A percentile compares a stretch with the other conserved stretches of the same genome.
These are phyloP conservation scores for Amblyraja radiata DNA, from an alignment of 2,797 vertebrate genomes.

Conservation along the genomic window DNA sequence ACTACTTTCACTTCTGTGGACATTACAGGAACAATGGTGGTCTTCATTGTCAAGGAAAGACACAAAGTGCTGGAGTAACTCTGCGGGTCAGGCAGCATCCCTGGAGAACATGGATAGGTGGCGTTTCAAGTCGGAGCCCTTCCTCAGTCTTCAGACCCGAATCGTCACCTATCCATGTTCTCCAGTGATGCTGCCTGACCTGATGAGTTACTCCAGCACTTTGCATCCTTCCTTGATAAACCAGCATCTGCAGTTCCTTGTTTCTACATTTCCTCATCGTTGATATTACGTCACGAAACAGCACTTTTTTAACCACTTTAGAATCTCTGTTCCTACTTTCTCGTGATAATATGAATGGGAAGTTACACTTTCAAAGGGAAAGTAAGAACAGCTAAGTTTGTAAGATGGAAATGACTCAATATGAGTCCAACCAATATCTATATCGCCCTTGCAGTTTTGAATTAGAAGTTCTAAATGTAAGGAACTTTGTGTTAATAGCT, in stretches of 20 bases:
- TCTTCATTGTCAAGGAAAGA: neutral
- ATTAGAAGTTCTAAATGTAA: neutral
- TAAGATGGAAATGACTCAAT: neutral
- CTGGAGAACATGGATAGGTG: too few species aligned
- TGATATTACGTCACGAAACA: neutral
- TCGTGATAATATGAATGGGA: too few species aligned
- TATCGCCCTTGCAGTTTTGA: neutral
- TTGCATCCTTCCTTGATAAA: too few species aligned
- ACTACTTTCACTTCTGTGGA: neutral
- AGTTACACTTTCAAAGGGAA: neutral
- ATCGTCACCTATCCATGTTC: too few species aligned
- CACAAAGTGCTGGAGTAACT: too few species aligned
- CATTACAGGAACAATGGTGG: neutral
- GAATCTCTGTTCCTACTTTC: neutral
- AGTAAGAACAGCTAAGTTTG: constrained; percentile 1
- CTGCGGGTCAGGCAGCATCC: too few species aligned
- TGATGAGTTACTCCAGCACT: too few species aligned
- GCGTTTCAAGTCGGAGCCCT: too few species aligned
- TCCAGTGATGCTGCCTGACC: too few species aligned
- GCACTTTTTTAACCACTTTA: neutral
- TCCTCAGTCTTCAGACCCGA: too few species aligned
- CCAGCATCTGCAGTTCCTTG: too few species aligned
- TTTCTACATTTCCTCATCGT: neutral
- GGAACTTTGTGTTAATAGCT: neutral
- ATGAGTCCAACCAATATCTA: neutral